Percentiles rank a stretch among this genome's conserved stretches.
These are phyloP conservation scores for Sesamia nonagrioides DNA, from an alignment of 1,140 invertebrate species.

Conservation along the genomic window DNA sequence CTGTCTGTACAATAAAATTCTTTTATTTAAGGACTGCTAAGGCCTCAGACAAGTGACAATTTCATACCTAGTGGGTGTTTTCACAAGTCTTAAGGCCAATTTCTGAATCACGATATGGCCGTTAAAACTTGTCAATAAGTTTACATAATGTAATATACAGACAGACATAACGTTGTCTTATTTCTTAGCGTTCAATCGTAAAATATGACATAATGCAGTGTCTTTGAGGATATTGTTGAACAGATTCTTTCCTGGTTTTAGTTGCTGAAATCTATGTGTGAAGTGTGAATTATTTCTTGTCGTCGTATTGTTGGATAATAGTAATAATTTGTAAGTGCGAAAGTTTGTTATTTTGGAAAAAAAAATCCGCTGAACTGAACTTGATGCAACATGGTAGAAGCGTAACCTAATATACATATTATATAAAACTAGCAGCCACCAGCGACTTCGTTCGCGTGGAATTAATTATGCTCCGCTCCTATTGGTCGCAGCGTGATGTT, in stretches of 20 bases:
- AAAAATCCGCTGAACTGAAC: no score
- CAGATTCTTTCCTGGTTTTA: neutral
- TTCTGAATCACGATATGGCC: neutral
- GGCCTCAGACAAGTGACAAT: no score
- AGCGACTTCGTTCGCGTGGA: no score
- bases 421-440: no score
- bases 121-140: neutral
- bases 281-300: neutral
- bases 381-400: neutral
- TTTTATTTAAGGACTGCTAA: no score
- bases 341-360: no score
- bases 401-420: no score
- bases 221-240: slow-evolving; percentile 3
- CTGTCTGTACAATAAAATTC: no score
- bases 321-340: neutral
- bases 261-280: neutral
- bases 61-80: neutral
- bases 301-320: neutral
- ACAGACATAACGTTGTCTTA: slow-evolving; percentile 17
- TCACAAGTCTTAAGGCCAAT: neutral
- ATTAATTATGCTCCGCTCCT: no score
- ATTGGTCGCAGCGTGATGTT: no score
- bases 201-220: slow-evolving; percentile 31
- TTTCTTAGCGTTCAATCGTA: neutral
- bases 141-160: neutral